These are phyloP conservation scores for Hyalella azteca DNA, from an alignment of 2,888 invertebrate genomes.

Conservation along the genomic window DNA sequence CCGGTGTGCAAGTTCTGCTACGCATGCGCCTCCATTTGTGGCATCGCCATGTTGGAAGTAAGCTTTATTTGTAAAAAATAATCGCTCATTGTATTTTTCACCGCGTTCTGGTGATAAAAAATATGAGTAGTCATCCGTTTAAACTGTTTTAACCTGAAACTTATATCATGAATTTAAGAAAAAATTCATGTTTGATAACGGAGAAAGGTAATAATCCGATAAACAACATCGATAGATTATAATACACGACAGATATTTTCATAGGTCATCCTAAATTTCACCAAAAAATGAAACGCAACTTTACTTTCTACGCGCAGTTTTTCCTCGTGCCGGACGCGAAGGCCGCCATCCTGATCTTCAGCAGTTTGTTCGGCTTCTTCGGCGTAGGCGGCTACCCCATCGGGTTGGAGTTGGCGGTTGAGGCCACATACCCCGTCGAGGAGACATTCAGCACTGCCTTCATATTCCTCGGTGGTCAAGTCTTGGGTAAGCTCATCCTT, in stretches of 20 bases:
- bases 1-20: constrained; percentile 46
- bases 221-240: no score
- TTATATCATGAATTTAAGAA: no score
- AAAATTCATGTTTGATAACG: no score
- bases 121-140: no score
- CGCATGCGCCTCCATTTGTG: constrained; percentile 41
- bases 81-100: no score
- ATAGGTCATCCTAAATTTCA: no score
- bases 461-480: constrained; percentile 55
- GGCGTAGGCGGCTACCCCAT: constrained; percentile 57
- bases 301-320: constrained; percentile 27
- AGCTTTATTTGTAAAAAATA: no score
- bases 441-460: constrained; percentile 56
- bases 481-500: not conserved
- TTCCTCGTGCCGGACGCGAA: constrained; percentile 46
- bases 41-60: constrained; percentile 53
- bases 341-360: constrained; percentile 42
- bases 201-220: no score
- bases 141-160: no score
- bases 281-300: no score
- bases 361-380: constrained; percentile 54
- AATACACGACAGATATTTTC: no score
- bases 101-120: no score
- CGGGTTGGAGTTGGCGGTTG: constrained; percentile 57
- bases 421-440: constrained; percentile 57